Base-by-base conservation (phyloP, 2,113 vertebrate species). In the Anser brachyrhynchus region DNA sequence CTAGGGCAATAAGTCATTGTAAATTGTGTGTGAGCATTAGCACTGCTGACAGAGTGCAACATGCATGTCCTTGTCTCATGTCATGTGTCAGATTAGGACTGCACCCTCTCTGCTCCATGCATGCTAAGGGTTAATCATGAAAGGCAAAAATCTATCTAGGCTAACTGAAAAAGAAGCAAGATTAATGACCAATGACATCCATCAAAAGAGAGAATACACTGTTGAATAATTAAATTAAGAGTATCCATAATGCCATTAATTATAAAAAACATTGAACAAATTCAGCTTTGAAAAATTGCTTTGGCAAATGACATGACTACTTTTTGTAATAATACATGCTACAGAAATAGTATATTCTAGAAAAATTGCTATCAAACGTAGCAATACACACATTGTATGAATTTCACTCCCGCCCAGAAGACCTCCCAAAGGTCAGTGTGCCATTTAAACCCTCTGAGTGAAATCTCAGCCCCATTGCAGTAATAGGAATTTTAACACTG, bases 151-250 rank as follows among this genome's bases (percentile, higher is more conserved):
- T 23, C 67, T 86, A 28, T 71, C 25, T 64, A 81, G 33, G 65
- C 57, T 92, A 78, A 84, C 13, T 87, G 84, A 91, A 89, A 92
- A 87, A 65, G 89, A 72, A 87, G 39, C 29, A 84, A 72, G 84
- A 87, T 87, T 95, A 89, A 95, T 87, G 87, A 65, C 39, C 87
- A 81, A 13, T 79, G 92, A 78, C 70, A 95, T 93, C 73, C 74
- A 82, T 95, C 91, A 89, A 89, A 95, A 59, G 69, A 67, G 61
- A 95, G 57, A 92, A 91, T 89, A 82, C 43, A 58, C n/a, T 72
- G 35, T 23, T 92, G 89, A 95, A 89, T 92, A 91, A 93, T 93
- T 92, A 80, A 92, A 95, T 77, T 87, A 73, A 77, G 79, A 64
- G 13, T 44, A 49, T 65, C 61, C 58, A 49, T 69, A 81, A 72